Base-by-base conservation (phyloP, 2,888 invertebrate genomes). In the Dryobotodes eremita region DNA sequence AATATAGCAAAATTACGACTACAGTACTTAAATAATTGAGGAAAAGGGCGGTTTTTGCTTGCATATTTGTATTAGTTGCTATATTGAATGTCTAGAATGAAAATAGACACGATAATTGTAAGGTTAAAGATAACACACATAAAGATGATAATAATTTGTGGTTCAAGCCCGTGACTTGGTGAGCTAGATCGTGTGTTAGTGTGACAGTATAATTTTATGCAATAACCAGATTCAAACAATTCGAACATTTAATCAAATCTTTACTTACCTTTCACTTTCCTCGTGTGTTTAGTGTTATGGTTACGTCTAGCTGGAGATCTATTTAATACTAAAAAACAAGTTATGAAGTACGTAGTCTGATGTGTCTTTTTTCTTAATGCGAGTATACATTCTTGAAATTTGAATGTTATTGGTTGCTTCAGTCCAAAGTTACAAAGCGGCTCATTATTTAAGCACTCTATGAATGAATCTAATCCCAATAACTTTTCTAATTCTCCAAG, bases 81-180 rank as follows among this genome's bases (percentile, higher is more conserved):
- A 15, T 55, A 61, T 55, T 62, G 15, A 26, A 55, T 61, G 10
- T n/a, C 15, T 42, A 31, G 11, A 50, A 74, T 64, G 50, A 26
- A n/a, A 53, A 74, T 65, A 50, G 65, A 65, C 1, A 46, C 10
- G 53, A 82, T 75, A 59, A 20, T 48, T 2, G 15, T 59, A 48
- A 79, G 82, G 76, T 75, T 57, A 79, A 23, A 76, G 66, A 61
- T 75, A 36, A 59, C 31, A 77, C 20, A 46, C 42, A 6, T 46
- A 20, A 26, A 53, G 1, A 42, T 46, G 42, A 65, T 74, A 57
- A 59, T 36, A 66, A 46, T 31, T 57, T 7, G 53, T 42, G 46
- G 26, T 62, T 78, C 36, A 26, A 53, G 23, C 7, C 31, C 26
- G n/a, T 73, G 48, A 10, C 26, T 80, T n/a, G 11, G 46, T 62